phyloP scores from a whole-genome alignment of 2,113 vertebrate species.

The Centropus bengalensis region DNA sequence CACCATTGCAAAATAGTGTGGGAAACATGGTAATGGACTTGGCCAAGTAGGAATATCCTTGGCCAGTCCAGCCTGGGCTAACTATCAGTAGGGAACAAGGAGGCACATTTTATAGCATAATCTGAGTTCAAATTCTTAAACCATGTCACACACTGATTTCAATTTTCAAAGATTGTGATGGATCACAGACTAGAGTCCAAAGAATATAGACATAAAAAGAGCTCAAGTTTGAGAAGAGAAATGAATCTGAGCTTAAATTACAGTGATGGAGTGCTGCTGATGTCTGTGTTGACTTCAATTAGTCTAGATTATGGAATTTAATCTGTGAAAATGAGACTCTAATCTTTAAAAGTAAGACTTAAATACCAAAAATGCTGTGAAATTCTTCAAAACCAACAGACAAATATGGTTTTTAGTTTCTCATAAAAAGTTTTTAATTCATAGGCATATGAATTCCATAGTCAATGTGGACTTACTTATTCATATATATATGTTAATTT shows the following conservation, averaged over 20 bases:
- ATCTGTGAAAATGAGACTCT: neutral
- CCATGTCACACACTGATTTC: neutral
- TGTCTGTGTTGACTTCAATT: neutral
- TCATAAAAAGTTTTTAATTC: neutral
- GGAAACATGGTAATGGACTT: neutral
- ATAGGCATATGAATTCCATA: neutral
- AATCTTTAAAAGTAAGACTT: neutral
- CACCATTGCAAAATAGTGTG: neutral
- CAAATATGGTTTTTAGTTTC: neutral
- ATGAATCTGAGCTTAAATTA: neutral
- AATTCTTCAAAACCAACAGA: neutral
- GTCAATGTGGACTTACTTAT: neutral
- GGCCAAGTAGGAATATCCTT: neutral
- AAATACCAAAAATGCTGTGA: neutral
- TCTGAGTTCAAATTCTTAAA: neutral
- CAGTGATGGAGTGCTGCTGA: neutral
- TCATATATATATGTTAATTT: slow-evolving; percentile 5
- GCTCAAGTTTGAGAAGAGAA: neutral
- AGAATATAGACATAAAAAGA: neutral
- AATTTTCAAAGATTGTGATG: neutral
- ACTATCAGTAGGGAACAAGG: neutral
- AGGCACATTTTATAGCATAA: neutral
- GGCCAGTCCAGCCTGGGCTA: neutral
- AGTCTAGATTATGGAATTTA: neutral
- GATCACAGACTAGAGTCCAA: neutral